phyloP scores from a whole-genome alignment of 1,140 invertebrate species.

The Zophobas morio region DNA sequence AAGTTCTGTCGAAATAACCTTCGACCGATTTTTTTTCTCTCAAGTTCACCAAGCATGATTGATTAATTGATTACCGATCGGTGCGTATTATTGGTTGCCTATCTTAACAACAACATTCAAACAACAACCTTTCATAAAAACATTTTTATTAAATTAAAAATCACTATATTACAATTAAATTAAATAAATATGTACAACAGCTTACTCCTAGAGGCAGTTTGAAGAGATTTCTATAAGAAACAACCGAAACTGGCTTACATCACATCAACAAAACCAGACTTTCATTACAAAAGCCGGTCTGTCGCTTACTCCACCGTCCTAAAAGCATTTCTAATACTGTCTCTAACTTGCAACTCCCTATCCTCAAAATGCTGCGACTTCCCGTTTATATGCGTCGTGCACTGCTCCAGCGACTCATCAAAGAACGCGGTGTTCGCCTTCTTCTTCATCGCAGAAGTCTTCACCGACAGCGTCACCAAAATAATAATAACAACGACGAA shows the following conservation, averaged over 20 bases:
- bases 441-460: slow-evolving; percentile 1
- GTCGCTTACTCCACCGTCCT: slow-evolving; percentile 39
- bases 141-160: no score
- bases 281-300: slow-evolving; percentile 13
- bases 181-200: slow-evolving; percentile 41
- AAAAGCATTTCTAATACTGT: slow-evolving; percentile 28
- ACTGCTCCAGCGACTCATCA: slow-evolving; percentile 9
- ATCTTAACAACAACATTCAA: neutral
- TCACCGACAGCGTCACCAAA: slow-evolving; percentile 26
- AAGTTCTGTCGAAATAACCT: no score
- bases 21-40: no score
- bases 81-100: neutral
- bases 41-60: no score
- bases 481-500: slow-evolving; percentile 54
- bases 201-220: slow-evolving; percentile 23
- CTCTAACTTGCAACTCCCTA: slow-evolving; percentile 22
- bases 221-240: slow-evolving; percentile 41
- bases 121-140: no score
- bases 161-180: neutral
- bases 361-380: slow-evolving; percentile 39
- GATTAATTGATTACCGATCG: neutral
- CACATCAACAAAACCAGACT: slow-evolving; percentile 3
- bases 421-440: slow-evolving; percentile 7
- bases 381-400: neutral
- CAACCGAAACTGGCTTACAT: slow-evolving; percentile 32